Evolutionary conservation across 2,113 vertebrate genomes (phyloP).

Genomic region (Polypterus bichir): DNA sequence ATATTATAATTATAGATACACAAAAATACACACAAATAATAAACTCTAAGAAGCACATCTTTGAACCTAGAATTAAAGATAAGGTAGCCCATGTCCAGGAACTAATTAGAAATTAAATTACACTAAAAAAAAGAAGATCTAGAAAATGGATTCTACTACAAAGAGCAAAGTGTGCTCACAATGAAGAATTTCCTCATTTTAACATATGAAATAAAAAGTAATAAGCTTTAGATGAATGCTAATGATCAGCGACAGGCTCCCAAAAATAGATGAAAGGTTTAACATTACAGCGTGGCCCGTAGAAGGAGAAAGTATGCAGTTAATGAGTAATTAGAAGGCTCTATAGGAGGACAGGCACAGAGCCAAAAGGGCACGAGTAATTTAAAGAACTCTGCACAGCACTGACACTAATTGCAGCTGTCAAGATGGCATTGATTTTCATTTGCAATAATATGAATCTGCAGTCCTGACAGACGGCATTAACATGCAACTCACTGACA

Average conservation of each 20-base stretch:
- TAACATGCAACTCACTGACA: conserved; percentile 30
- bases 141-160: not conserved
- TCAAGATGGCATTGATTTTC: conserved; percentile 57
- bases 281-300: conserved; percentile 47
- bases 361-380: conserved; percentile 54
- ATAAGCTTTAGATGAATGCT: conserved; percentile 53
- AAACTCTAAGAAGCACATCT: too few species aligned
- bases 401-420: conserved; percentile 58
- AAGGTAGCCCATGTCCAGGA: too few species aligned
- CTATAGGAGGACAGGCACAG: conserved; percentile 53
- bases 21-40: too few species aligned
- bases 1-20: too few species aligned
- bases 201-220: conserved; percentile 53
- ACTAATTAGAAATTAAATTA: too few species aligned
- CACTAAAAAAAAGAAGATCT: not conserved
- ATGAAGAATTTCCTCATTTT: conserved; percentile 43
- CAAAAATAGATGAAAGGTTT: conserved; percentile 62
- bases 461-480: conserved; percentile 37
- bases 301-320: conserved; percentile 51
- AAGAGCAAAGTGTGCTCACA: not conserved
- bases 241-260: conserved; percentile 53
- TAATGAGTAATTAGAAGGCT: conserved; percentile 64
- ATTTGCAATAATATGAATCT: conserved; percentile 58
- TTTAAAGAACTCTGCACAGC: conserved; percentile 61
- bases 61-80: too few species aligned